A percentile compares a stretch with the other conserved stretches of the same genome.
Evolutionary conservation across 2,888 invertebrate genomes (phyloP).

Genomic region (Hypsopygia costalis): DNA sequence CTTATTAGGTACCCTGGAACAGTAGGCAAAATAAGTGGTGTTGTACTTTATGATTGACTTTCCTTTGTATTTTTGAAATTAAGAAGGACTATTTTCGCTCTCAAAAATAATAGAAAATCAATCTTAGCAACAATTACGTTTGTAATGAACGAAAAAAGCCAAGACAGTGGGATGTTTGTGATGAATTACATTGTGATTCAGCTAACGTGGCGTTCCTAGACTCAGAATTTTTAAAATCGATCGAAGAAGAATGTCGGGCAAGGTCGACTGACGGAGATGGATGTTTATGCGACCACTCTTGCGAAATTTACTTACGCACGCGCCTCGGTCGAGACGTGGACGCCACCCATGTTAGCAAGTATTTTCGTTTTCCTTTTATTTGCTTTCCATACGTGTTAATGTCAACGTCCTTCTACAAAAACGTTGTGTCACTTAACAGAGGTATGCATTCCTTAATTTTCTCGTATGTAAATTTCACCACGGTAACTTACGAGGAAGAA

Average conservation of each 20-base stretch:
- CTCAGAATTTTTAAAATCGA: neutral
- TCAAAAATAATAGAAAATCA: too few species aligned
- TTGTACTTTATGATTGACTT: too few species aligned
- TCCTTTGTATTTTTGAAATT: too few species aligned
- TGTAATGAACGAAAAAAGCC: too few species aligned
- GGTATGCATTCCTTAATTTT: constrained; percentile 6
- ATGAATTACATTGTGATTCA: too few species aligned
- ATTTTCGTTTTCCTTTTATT: constrained; percentile 55
- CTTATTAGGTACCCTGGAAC: too few species aligned
- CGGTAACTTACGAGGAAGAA: constrained; percentile 3
- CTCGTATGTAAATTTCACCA: constrained; percentile 5
- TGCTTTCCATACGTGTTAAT: constrained; percentile 48
- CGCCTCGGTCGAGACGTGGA: constrained; percentile 22
- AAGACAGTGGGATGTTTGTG: too few species aligned
- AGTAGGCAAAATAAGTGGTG: too few species aligned
- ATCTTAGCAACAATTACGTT: too few species aligned
- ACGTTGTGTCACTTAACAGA: constrained; percentile 5
- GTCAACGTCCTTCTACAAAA: constrained; percentile 43
- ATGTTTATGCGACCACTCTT: constrained; percentile 50
- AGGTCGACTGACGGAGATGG: constrained; percentile 59
- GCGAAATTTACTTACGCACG: constrained; percentile 44
- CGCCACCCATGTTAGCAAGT: constrained; percentile 37
- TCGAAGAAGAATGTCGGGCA: constrained; percentile 67
- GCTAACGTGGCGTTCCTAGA: too few species aligned
- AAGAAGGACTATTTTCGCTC: too few species aligned